Evolutionary conservation across 2,797 vertebrate genomes (phyloP), one percentile per base, ranked within the genome.

Genomic region (Centropyge bicolor): DNA sequence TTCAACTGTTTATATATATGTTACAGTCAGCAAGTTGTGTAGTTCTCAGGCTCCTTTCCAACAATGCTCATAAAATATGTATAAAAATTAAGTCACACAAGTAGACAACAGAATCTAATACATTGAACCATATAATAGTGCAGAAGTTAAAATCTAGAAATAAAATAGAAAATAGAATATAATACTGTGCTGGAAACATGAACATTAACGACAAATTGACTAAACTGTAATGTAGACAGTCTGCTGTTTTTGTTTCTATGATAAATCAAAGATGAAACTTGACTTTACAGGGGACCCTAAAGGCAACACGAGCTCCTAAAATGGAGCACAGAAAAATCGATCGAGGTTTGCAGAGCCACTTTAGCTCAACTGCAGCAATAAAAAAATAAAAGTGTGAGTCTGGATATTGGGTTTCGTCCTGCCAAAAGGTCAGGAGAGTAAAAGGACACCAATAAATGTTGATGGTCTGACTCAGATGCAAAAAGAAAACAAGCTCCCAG

Each of bases 381-480:
- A 76, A 77, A 70, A 76, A 76, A 78, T 45, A 4, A 55, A 72
- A 74, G 71, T 7, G 31, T 68, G 41, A 20, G 57, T 75, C 27
- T 70, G 41, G 54, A 79, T 83, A 86, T 81, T 84, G 4, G 61
- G 72, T 91, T 74, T 78, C 79, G 31, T 63, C 54, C 7, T 6
- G 20, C 1, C 54, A 41, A 69, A 81, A 86, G 82, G 81, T 86
- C 71, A 80, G 35, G 27, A 41, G 52, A 24, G 67, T 80, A 70
- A 86, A 82, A 64, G 40, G 71, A 76, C 76, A 56, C 74, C 24
- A 55, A 78, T 84, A 78, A 86, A 92, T 68, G 72, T 52, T 5
- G 46, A 72, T 55, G 45, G 41, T 24, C 24, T 77, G 64, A 80
- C 27, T 86, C 73, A 75, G 70, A 41, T 10, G 13, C 20, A 35